Base-by-base conservation (phyloP, 1,140 invertebrate species). In the Neodiprion lecontei region DNA sequence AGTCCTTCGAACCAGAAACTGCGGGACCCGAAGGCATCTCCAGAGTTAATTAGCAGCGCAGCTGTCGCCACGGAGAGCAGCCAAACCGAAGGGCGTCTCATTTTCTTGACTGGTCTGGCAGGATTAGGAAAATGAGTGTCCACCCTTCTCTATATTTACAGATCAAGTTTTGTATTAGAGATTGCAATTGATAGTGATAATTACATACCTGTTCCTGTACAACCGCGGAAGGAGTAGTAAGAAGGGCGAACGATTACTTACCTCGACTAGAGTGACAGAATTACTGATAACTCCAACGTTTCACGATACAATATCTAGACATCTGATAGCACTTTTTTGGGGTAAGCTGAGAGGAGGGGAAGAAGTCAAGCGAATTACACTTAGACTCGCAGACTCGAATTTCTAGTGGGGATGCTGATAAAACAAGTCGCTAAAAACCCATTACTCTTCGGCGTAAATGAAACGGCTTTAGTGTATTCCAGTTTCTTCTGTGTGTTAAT, bases 1-100 rank as follows among this genome's bases (percentile, higher is more conserved):
- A 69, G 67, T 7, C 67, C 67, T 65, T 69, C 53, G 17, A 23
- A 69, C 14, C 67, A 21, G 67, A 69, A 69, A 47, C 67, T 21
- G 40, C 67, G 67, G 67, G 21, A 69, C 8, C 40, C 17, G 40
- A 69, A 69, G 53, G 53, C 53, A 61, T 17, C n/a, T 61, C 53
- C 53, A 17, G 3, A 61, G n/a, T 12, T 12, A 17, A 61, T 61
- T 61, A 14, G 9, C 11, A 17, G 11, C 53, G 53, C 53, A 61
- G n/a, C n/a, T 61, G 53, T 17, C 4, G n/a, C 53, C 53, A 17
- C 53, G 53, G 9, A 17, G 7, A 61, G 53, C 11, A 61, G 53
- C 53, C 53, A 12, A 61, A 61, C 3, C 9, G 9, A 3, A 61
- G 11, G 11, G 53, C 11, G 53, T 17, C n/a, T 61, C 53, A 61